These are phyloP conservation scores for Ammodramus savannarum DNA, from an alignment of 2,113 vertebrate species.

Conservation along the genomic window DNA sequence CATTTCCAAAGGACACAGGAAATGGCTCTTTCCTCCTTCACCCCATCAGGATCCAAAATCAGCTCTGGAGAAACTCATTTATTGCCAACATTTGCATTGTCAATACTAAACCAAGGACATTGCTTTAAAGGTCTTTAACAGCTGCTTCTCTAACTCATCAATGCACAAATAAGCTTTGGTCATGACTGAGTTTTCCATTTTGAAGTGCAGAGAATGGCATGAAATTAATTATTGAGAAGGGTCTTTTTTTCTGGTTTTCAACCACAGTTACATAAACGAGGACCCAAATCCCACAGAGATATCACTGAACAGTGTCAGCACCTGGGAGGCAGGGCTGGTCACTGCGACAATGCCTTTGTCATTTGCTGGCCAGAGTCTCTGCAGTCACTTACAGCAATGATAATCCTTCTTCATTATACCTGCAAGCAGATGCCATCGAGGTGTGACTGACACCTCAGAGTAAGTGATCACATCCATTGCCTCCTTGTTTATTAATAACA, in stretches of 20 bases:
- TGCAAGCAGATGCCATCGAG: slow-evolving; percentile 74
- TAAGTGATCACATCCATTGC: slow-evolving; percentile 50
- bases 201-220: background rate
- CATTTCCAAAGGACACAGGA: background rate
- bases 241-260: background rate
- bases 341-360: slow-evolving; percentile 26
- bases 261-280: background rate
- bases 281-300: background rate
- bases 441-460: slow-evolving; percentile 72
- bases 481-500: slow-evolving; percentile 45
- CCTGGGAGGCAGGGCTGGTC: background rate
- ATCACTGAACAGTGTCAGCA: slow-evolving; percentile 18
- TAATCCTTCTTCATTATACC: slow-evolving; percentile 83
- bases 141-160: background rate
- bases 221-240: slow-evolving; percentile 8
- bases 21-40: background rate
- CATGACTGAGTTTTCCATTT: background rate
- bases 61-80: background rate
- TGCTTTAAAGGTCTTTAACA: background rate
- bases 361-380: slow-evolving; percentile 73
- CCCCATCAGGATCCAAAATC: background rate
- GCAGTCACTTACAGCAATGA: slow-evolving; percentile 65
- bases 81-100: background rate
- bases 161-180: background rate
- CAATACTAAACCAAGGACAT: background rate